Evolutionary conservation across 2,113 vertebrate species (phyloP), one percentile per base, ranked within the genome.

Genomic region (Vulpes lagopus): DNA sequence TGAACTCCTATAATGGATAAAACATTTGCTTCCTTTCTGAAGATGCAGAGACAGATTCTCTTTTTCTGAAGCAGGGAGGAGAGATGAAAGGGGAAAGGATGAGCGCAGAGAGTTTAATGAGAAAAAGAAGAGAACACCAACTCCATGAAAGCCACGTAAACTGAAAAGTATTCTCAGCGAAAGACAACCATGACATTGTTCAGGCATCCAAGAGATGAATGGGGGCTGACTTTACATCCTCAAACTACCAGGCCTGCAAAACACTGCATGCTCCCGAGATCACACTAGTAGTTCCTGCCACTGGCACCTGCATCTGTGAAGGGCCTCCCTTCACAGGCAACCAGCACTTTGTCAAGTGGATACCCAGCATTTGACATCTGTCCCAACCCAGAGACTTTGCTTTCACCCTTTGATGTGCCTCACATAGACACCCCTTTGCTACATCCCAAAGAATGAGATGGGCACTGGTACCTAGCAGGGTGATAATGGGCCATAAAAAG

Each of bases 31-130:
- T 49, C 74, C 51, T 78, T 78, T 17, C 74, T 78, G 74, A 78
- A 78, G 43, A 78, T 78, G 27, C 43, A 76, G 74, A 78, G 74
- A 51, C 74, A 78, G 43, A 78, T 51, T 78, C 74, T 51, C 49
- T 43, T 51, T 78, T 78, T 51, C 79, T 71, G 30, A 82, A 76
- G 73, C 25, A 64, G 30, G 55, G 43, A 96, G 30, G 30, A 92
- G 35, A 95, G 93, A 94, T 82, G 82, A 97, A 94, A 96, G 73
- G 22, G 49, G 15, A 69, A 7, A 91, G 51, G 43, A 57, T 53
- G 85, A 89, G 57, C 81, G 78, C 62, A 78, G 62, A 67, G 20
- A 87, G 64, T 80, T 82, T 83, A 80, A 96, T 55, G 74, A 95
- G 60, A 79, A 96, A 87, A 22, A 14, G 27, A 91, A 92, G 82